Evolutionary conservation across 2,113 vertebrate genomes (phyloP), one percentile per base, ranked within the genome.

Genomic region (Plestiodon gilberti): DNA sequence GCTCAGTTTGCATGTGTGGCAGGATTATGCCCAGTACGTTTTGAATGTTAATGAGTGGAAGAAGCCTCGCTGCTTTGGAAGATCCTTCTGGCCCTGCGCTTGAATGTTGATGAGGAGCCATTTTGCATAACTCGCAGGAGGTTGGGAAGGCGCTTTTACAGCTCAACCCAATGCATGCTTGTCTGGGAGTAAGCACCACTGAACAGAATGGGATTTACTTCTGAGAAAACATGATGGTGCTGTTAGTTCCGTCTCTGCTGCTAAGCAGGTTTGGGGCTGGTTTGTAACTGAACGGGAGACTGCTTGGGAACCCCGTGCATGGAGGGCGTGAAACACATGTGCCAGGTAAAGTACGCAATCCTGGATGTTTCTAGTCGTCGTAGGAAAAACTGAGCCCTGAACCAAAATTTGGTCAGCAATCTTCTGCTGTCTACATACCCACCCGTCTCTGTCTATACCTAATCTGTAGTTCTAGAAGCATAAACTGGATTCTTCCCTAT

Each of bases 21-120:
- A 30, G 33, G 43, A 76, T 76, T 55, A 38, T 33, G 35, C 35
- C 20, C 81, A 65, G 87, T 43, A 80, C 74, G 92, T 73, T 2
- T 0, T 28, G 48, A 40, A 77, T 75, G 73, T 91, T 93, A 87
- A 59, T 57, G 67, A 84, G 73, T 73, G 6, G 48, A 52, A 30
- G 81, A 67, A 62, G 82, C 79, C 33, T 0, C 30, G 52, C 87
- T 87, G 62, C 80, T 70, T 78, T 86, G 78, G 82, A 70, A 52
- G 59, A 70, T 18, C 86, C 52, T 67, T 83, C 80, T 73, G 85
- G 52, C 75, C 59, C 30, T 62, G 65, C 67, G 87, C 0, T 1
- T 14, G 33, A 75, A 23, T 65, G 30, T 61, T 35, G 52, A 59
- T 59, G 78, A 43, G 65, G 61, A 43, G 65, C 28, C 9, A 38